These are phyloP conservation scores for Lepilemur ruficaudatus DNA, from an alignment of 2,797 vertebrate species.

Conservation along the genomic window DNA sequence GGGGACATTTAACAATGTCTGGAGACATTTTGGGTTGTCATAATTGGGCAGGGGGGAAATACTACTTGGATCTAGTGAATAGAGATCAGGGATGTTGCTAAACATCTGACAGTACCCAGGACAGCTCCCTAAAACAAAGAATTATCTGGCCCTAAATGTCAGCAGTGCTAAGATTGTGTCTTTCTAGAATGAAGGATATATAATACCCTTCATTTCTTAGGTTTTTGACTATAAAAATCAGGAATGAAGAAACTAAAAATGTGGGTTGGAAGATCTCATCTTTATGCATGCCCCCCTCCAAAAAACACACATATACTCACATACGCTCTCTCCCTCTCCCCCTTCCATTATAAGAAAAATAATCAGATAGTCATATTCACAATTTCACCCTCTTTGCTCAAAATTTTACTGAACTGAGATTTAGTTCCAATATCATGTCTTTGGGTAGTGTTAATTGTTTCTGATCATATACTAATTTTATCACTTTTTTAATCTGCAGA, in stretches of 20 bases:
- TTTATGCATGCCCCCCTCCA: neutral
- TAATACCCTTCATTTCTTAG: neutral
- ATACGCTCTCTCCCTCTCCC: neutral
- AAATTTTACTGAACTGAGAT: neutral
- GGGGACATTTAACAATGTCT: neutral
- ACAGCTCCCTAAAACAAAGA: neutral
- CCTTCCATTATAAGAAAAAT: neutral
- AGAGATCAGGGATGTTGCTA: neutral
- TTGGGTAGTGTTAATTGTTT: neutral
- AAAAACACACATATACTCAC: too few relatives aligned
- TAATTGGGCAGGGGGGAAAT: neutral
- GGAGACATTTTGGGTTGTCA: neutral
- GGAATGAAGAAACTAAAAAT: neutral
- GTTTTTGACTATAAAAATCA: conserved; percentile 3
- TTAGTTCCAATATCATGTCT: neutral
- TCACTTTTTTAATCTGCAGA: conserved; percentile 83
- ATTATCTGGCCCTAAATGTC: neutral
- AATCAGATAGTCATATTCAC: neutral
- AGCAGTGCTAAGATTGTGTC: neutral
- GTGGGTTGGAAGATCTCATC: neutral
- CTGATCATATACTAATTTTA: neutral
- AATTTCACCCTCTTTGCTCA: neutral
- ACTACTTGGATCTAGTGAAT: neutral
- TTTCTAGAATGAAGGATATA: neutral
- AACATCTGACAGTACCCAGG: neutral